These are phyloP conservation scores for Diarsia rubi DNA, from an alignment of 2,888 invertebrate species.

Conservation along the genomic window DNA sequence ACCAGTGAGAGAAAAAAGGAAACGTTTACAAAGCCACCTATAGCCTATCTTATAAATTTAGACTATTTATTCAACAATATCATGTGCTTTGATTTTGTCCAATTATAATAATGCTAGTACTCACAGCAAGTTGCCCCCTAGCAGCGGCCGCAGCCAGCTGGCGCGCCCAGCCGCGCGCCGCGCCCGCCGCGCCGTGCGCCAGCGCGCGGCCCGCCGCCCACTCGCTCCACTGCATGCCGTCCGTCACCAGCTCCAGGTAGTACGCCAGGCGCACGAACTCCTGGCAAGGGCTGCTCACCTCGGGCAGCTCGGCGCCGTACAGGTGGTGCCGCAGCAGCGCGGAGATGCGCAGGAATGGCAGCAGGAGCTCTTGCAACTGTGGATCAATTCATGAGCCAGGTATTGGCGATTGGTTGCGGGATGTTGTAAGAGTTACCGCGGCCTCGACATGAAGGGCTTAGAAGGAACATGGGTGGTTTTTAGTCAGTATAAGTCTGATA, in stretches of 20 bases:
- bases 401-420: not conserved
- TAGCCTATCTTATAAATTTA: too few relatives aligned
- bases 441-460: too few relatives aligned
- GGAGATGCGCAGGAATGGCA: constrained; percentile 96
- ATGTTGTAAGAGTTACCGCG: too few relatives aligned
- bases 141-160: constrained; percentile 79
- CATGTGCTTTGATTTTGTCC: too few relatives aligned
- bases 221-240: constrained; percentile 75
- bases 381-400: fast-evolving
- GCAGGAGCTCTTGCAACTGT: constrained; percentile 94
- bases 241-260: constrained; percentile 93
- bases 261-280: constrained; percentile 95
- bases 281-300: constrained; percentile 91
- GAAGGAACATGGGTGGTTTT: too few relatives aligned
- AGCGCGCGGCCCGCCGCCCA: constrained; percentile 74
- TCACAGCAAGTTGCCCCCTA: constrained; percentile 82
- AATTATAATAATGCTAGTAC: too few relatives aligned
- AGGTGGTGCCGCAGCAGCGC: constrained; percentile 96
- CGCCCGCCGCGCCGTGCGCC: constrained; percentile 58
- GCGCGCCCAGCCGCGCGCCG: constrained; percentile 78
- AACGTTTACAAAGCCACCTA: too few relatives aligned
- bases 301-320: constrained; percentile 94
- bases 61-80: too few relatives aligned
- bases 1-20: too few relatives aligned
- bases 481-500: too few relatives aligned